Conservation (phyloP, 2,888 invertebrate species). For the Saturnia pavonia region DNA sequence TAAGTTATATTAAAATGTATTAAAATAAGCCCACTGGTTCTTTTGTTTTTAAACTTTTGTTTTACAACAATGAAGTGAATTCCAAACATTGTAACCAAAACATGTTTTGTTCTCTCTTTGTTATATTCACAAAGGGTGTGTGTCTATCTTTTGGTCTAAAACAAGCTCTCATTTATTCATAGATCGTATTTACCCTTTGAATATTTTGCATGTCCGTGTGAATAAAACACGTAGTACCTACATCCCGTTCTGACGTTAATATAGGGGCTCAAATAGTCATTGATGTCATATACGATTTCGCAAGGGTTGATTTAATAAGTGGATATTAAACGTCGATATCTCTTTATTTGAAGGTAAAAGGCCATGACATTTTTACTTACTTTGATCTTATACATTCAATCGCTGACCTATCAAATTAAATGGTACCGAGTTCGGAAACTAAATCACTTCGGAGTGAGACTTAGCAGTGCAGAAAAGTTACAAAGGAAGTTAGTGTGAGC, state of each 20-base stretch:
- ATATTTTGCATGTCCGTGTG: slow-evolving; percentile 40
- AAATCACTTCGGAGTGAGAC: background rate
- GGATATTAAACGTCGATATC: background rate
- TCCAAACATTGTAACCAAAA: background rate
- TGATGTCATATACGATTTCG: background rate
- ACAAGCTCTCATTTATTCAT: slow-evolving; percentile 22
- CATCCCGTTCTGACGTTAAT: slow-evolving; percentile 27
- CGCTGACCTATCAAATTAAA: background rate
- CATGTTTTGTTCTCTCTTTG: background rate
- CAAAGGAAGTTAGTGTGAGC: background rate
- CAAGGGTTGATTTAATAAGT: background rate
- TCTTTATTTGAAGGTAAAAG: background rate
- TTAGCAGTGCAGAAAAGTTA: background rate
- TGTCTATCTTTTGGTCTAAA: slow-evolving; percentile 8
- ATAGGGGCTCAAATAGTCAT: slow-evolving; percentile 28
- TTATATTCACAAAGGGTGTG: slow-evolving; percentile 5
- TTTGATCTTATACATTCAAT: background rate
- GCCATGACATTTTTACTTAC: background rate
- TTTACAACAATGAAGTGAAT: background rate
- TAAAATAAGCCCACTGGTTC: background rate
- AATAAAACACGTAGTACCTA: slow-evolving; percentile 36
- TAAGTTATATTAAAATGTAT: background rate
- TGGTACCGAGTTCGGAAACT: background rate
- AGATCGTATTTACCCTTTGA: slow-evolving; percentile 36
- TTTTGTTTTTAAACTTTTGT: slow-evolving; percentile 7